Percentiles rank a stretch among this genome's conserved stretches.
These are phyloP conservation scores for Nannobrachium achirus DNA, from an alignment of 2,113 vertebrate species.

Conservation along the genomic window DNA sequence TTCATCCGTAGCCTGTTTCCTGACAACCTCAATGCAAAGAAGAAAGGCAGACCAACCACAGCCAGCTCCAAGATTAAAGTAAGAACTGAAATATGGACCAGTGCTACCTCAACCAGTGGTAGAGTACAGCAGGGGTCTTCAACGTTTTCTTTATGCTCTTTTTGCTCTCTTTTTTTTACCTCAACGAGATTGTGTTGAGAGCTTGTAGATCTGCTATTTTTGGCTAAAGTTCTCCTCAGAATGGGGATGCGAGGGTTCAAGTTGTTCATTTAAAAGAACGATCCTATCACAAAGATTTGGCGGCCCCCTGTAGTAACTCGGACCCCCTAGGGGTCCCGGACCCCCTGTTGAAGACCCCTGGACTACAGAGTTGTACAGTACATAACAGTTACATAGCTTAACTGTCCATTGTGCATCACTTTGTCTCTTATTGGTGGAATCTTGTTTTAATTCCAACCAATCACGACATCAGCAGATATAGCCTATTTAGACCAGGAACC, in stretches of 20 bases:
- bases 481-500: too few species aligned
- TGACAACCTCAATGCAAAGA: slow-evolving; percentile 92
- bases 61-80: slow-evolving; percentile 96
- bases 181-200: too few species aligned
- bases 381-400: neutral
- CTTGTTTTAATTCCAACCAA: too few species aligned
- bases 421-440: neutral
- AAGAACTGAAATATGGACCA: neutral
- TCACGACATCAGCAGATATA: too few species aligned
- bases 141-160: too few species aligned
- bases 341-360: too few species aligned
- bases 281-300: too few species aligned
- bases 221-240: neutral
- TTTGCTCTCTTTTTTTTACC: too few species aligned
- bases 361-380: neutral
- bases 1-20: slow-evolving; percentile 93
- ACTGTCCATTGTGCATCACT: neutral
- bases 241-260: too few species aligned
- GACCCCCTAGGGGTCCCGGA: too few species aligned
- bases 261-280: too few species aligned
- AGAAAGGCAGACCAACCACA: slow-evolving; percentile 91
- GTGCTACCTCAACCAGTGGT: neutral
- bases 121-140: neutral
- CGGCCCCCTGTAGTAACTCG: too few species aligned
- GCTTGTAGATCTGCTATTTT: neutral